Evolutionary conservation across 2,888 invertebrate species (phyloP).

Genomic region (Sinhomidia bicolor): DNA sequence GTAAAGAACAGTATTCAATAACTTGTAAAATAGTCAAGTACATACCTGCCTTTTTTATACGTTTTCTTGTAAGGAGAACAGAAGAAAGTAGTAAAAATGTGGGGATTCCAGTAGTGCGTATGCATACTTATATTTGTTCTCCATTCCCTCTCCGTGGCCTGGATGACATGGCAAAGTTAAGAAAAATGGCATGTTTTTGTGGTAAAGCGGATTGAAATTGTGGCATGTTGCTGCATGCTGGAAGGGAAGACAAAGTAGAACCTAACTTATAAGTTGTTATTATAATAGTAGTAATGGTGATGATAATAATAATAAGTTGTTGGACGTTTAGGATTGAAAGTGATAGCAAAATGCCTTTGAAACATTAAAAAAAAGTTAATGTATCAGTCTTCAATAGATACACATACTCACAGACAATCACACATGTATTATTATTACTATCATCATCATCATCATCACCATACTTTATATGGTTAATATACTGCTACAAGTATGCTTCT

Average conservation of each 20-base stretch:
- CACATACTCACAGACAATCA: neutral
- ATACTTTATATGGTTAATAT: neutral
- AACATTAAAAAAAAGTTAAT: slow-evolving; percentile 24
- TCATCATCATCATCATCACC: neutral
- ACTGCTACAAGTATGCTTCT: neutral
- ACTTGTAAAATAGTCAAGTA: slow-evolving; percentile 25
- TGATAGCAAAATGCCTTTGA: slow-evolving; percentile 18
- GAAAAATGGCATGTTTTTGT: slow-evolving; percentile 49
- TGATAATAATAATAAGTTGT: slow-evolving; percentile 2
- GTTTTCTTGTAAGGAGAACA: neutral
- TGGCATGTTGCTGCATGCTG: slow-evolving; percentile 43
- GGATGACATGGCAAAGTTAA: slow-evolving; percentile 63
- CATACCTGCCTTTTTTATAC: slow-evolving; percentile 25
- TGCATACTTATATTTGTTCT: neutral
- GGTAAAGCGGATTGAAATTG: slow-evolving; percentile 8
- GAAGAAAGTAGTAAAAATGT: slow-evolving; percentile 41
- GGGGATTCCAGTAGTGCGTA: neutral
- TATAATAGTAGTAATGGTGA: neutral
- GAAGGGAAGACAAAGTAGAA: neutral
- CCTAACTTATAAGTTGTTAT: neutral
- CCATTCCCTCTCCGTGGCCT: slow-evolving; percentile 11
- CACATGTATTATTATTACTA: neutral
- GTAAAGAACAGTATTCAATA: slow-evolving; percentile 39
- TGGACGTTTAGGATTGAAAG: neutral
- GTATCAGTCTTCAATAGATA: neutral